Evolutionary conservation across 2,113 vertebrate species (phyloP).

Genomic region (Hemicordylus capensis): DNA sequence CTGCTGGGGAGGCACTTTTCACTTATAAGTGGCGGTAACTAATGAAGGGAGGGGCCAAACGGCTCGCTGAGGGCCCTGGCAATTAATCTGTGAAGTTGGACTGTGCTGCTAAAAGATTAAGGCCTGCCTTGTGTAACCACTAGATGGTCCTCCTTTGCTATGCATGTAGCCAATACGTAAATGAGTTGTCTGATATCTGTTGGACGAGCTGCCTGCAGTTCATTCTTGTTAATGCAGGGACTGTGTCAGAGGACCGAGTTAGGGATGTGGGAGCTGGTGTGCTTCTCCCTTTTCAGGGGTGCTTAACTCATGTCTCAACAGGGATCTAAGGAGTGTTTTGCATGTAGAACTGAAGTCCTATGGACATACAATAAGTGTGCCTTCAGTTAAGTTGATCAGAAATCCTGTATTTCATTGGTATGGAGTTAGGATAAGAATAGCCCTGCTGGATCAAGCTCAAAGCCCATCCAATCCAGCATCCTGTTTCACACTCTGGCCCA

Average conservation of each 20-base stretch:
- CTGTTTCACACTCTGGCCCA: too few relatives aligned
- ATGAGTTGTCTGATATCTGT: background rate
- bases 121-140: background rate
- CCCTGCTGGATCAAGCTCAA: too few relatives aligned
- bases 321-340: background rate
- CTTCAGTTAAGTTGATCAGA: background rate
- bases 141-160: background rate
- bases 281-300: background rate
- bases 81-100: background rate
- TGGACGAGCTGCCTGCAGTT: background rate
- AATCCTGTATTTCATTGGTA: background rate
- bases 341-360: background rate
- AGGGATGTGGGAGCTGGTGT: background rate
- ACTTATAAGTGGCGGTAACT: background rate
- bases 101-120: background rate
- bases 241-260: too few relatives aligned
- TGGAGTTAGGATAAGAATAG: too few relatives aligned
- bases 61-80: background rate
- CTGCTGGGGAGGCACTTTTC: background rate
- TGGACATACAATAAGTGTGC: background rate
- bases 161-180: too few relatives aligned
- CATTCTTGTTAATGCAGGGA: too few relatives aligned
- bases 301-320: background rate
- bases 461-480: too few relatives aligned
- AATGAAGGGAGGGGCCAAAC: background rate